Percentiles rank a stretch among this genome's conserved stretches.
These are phyloP conservation scores for Amblyopsis rosae DNA, from an alignment of 2,113 vertebrate species.

Conservation along the genomic window DNA sequence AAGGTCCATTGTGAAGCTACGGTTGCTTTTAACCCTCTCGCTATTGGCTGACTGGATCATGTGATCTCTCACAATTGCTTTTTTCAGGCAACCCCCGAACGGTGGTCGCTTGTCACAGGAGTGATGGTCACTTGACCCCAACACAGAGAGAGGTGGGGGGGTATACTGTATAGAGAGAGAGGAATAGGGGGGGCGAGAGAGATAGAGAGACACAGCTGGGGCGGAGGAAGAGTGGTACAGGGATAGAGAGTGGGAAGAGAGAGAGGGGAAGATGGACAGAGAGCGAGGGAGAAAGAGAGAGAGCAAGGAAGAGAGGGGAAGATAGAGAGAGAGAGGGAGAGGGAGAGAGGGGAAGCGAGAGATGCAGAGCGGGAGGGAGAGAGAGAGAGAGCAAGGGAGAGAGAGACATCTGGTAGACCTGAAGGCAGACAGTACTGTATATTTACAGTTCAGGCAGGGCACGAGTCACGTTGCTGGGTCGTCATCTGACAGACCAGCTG, in stretches of 20 bases:
- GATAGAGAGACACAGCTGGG: not conserved
- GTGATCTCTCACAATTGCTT: too few relatives aligned
- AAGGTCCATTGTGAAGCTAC: too few relatives aligned
- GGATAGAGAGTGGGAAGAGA: not conserved
- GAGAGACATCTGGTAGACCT: constrained; percentile 6
- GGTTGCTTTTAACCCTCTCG: too few relatives aligned
- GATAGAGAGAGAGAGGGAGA: not conserved
- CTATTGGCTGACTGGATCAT: too few relatives aligned
- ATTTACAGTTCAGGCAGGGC: too few relatives aligned
- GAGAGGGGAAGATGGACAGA: not conserved
- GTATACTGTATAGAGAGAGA: not conserved
- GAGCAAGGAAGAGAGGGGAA: not conserved
- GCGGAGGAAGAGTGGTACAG: not conserved
- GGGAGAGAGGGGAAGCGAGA: not conserved
- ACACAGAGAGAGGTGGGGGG: not conserved
- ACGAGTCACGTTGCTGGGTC: too few relatives aligned
- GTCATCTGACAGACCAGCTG: too few relatives aligned
- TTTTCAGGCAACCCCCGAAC: too few relatives aligned
- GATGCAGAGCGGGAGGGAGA: not conserved
- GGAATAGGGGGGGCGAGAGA: constrained; percentile 1
- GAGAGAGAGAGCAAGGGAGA: not conserved
- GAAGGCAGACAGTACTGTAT: constrained; percentile 15
- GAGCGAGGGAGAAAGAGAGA: not conserved
- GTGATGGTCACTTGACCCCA: too few relatives aligned
- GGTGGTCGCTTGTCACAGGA: too few relatives aligned